These are phyloP conservation scores for Antheraea mylitta DNA, from an alignment of 1,140 invertebrate species.

Conservation along the genomic window DNA sequence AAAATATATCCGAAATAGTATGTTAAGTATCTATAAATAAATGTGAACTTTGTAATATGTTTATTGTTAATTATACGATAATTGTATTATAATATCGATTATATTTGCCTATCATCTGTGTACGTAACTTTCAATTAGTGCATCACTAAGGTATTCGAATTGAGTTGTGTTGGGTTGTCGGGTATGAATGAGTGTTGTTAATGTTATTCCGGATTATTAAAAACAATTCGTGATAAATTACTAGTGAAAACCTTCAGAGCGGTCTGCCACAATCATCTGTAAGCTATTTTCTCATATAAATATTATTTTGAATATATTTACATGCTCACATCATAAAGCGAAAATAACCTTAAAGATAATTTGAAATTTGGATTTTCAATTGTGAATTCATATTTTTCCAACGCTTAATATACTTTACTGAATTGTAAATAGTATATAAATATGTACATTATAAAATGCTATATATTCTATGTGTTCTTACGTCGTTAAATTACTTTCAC, in stretches of 20 bases:
- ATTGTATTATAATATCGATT: background rate
- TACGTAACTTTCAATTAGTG: background rate
- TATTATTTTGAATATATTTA: conserved; percentile 3
- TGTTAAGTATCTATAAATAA: too few relatives aligned
- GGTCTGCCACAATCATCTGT: conserved; percentile 36
- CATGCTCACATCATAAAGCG: conserved; percentile 12
- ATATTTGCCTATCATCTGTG: background rate
- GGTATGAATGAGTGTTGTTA: conserved; percentile 36
- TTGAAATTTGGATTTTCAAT: background rate
- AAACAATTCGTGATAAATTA: conserved; percentile 69
- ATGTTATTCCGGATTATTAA: conserved; percentile 63
- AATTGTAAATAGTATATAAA: too few relatives aligned
- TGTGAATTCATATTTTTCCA: background rate
- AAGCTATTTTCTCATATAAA: conserved; percentile 28
- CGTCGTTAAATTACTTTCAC: background rate
- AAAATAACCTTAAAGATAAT: conserved; percentile 42
- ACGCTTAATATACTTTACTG: background rate
- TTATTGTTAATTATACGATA: too few relatives aligned
- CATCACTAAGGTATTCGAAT: conserved; percentile 40
- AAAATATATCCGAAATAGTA: background rate
- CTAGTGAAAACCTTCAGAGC: conserved; percentile 53
- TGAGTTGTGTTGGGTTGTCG: conserved; percentile 49
- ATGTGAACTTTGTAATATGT: too few relatives aligned
- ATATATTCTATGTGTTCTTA: background rate
- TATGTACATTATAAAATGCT: too few relatives aligned